phyloP scores from a whole-genome alignment of 2,888 invertebrate species.

The Nomada ruficornis region DNA sequence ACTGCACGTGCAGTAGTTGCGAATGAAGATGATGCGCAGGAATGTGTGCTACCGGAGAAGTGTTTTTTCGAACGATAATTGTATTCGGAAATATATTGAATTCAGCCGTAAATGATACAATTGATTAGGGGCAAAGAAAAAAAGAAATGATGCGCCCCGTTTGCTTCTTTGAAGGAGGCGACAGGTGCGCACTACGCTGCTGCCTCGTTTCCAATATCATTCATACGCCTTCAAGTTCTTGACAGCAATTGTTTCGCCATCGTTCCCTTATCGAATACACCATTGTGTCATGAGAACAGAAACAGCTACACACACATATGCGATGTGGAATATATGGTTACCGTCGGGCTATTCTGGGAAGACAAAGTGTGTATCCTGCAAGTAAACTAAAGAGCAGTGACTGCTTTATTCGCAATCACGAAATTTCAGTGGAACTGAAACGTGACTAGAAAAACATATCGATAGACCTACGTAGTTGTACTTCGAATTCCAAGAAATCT shows the following conservation, averaged over 20 bases:
- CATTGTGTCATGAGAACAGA: constrained; percentile 13
- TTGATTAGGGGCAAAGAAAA: constrained; percentile 48
- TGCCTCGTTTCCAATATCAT: constrained; percentile 77
- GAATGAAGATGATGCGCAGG: neutral
- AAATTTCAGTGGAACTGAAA: neutral
- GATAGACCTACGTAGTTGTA: neutral
- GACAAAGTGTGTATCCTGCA: neutral
- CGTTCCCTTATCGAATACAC: constrained; percentile 32
- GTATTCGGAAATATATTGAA: constrained; percentile 31
- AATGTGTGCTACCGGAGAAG: neutral
- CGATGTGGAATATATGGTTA: neutral
- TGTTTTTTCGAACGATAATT: constrained; percentile 1
- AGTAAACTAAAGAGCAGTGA: neutral
- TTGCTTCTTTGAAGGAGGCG: constrained; percentile 80
- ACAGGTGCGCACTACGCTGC: constrained; percentile 82
- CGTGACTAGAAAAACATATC: constrained; percentile 2
- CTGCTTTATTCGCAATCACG: constrained; percentile 13
- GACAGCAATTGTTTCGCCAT: constrained; percentile 64
- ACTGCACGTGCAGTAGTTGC: neutral
- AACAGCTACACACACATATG: neutral
- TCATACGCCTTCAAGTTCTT: constrained; percentile 66
- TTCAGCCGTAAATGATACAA: constrained; percentile 38
- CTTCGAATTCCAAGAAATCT: neutral
- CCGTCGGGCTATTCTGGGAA: neutral
- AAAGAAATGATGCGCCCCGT: constrained; percentile 68